phyloP scores from a whole-genome alignment of 2,888 invertebrate species.

The Pseudococcus jackbeardsleyi region DNA sequence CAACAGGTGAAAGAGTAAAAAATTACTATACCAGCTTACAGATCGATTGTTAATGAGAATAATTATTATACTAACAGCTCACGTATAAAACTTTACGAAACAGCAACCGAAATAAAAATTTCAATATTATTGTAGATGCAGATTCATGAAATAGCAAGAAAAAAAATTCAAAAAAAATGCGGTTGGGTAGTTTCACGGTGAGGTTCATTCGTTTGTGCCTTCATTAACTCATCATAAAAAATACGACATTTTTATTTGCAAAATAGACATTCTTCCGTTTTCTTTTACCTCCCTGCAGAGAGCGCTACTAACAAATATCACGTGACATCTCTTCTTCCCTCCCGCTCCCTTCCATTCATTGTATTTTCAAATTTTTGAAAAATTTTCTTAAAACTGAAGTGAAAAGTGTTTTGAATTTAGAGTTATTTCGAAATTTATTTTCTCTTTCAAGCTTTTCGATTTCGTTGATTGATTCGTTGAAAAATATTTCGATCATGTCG shows the following conservation, averaged over 20 bases:
- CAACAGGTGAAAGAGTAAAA: background rate
- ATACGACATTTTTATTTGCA: background rate
- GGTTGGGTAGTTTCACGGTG: background rate
- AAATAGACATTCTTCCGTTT: background rate
- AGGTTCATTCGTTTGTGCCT: background rate
- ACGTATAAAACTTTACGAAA: background rate
- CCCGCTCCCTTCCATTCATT: background rate
- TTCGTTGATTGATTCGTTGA: background rate
- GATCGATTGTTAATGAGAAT: background rate
- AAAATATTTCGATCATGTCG: background rate
- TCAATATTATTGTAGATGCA: background rate
- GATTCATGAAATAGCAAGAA: background rate
- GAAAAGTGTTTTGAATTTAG: constrained; percentile 29
- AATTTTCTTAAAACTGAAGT: background rate
- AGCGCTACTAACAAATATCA: background rate
- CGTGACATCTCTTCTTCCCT: background rate
- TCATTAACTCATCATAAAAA: background rate
- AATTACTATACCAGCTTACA: no score
- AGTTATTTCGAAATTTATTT: background rate
- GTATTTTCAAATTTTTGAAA: background rate
- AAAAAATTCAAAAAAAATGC: background rate
- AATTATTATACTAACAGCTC: background rate
- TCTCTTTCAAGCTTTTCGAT: background rate
- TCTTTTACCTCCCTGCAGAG: background rate
- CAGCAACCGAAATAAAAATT: background rate